Base-by-base conservation (phyloP, 2,888 invertebrate species). In the Drosophila algonquin region DNA sequence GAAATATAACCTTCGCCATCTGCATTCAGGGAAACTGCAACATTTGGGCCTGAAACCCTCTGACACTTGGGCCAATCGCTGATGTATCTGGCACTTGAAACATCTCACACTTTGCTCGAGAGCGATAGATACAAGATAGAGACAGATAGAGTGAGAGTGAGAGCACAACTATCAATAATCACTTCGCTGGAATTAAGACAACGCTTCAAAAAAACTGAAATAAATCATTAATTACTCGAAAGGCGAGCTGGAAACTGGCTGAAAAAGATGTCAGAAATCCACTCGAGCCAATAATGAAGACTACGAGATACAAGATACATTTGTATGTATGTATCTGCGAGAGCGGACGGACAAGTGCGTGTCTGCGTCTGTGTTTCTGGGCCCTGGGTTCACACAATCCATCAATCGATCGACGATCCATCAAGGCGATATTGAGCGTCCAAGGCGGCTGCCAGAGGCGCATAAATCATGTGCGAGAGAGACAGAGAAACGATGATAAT, bases 211-310 rank as follows among this genome's bases (percentile, higher is more conserved):
- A 68, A 76, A 76, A 74, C 70, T 75, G 73, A 73, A 73, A 83
- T 87, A 80, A 76, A 81, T 79, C 86, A 90, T 88, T 89, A 87
- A 88, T 89, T 81, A 85, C 67, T n/a, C 21, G 30, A 47, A 63
- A 63, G 63, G 72, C 79, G 75, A 80, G 73, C 76, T 75, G 80
- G 14, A 74, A 76, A 75, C 73, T 55, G 79, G 74, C 60, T 67
- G 61, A 74, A 54, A 63, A 87, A 89, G 84, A 89, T 87, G 88
- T 89, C 89, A 84, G 77, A 87, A 77, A 87, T 76, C 76, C 78
- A 89, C 77, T 79, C 72, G 75, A 79, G 76, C 54, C 56, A 74
- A 70, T 65, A 63, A 70, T 73, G 69, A 70, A 60, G 69, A 72
- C 71, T 56, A 44, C 52, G 56, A 64, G 69, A 65, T 64, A 62